Conservation (phyloP, 2,888 invertebrate species). For the Ichneumoninae sp. region DNA sequence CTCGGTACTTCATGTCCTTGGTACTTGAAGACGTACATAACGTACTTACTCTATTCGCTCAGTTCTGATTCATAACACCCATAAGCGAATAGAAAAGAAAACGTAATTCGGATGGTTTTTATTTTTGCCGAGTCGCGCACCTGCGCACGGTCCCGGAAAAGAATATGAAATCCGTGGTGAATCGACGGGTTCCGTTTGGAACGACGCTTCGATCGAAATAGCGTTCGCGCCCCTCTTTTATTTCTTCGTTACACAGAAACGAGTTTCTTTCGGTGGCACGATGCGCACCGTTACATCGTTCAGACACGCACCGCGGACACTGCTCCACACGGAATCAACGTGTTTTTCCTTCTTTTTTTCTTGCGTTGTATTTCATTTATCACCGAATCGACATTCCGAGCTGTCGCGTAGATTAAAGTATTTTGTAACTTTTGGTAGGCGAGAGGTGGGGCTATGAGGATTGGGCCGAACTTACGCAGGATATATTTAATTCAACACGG, state of each 20-base stretch:
- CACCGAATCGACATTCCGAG: neutral
- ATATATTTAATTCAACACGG: neutral
- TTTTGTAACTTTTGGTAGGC: neutral
- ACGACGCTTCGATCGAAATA: constrained; percentile 34
- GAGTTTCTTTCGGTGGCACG: constrained; percentile 50
- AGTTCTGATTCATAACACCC: neutral
- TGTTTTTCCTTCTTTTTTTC: constrained; percentile 13
- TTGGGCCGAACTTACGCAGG: neutral
- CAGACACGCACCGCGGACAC: constrained; percentile 31
- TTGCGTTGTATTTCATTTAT: constrained; percentile 9
- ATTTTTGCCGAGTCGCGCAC: constrained; percentile 16
- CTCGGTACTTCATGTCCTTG: too few relatives aligned
- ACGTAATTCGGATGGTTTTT: neutral
- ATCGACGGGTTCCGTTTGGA: constrained; percentile 41
- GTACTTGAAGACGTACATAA: too few relatives aligned
- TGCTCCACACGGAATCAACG: constrained; percentile 18
- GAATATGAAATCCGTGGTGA: constrained; percentile 29
- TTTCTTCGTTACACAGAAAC: constrained; percentile 29
- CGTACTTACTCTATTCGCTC: neutral
- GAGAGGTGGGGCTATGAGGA: neutral
- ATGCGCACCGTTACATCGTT: constrained; percentile 44
- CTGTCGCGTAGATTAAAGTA: neutral
- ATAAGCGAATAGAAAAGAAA: neutral
- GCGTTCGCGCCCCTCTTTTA: constrained; percentile 3
- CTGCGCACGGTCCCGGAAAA: constrained; percentile 13